A percentile compares a stretch with the other conserved stretches of the same genome.
Conservation (phyloP, 2,888 invertebrate species). For the Torymus tubicola region DNA sequence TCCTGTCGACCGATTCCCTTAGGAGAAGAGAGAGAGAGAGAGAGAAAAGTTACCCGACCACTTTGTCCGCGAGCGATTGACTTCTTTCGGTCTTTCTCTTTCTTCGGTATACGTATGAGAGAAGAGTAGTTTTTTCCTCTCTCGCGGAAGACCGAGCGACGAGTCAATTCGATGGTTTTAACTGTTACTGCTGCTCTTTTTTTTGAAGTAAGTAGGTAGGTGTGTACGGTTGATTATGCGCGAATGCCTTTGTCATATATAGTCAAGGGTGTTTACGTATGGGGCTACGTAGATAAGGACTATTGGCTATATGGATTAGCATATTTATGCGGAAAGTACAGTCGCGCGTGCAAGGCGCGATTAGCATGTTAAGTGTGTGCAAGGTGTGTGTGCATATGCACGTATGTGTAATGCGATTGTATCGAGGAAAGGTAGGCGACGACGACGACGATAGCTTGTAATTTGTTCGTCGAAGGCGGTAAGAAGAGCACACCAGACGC, state of each 20-base stretch:
- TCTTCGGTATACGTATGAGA: slow-evolving; percentile 1
- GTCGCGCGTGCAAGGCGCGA: background rate
- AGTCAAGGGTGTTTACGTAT: background rate
- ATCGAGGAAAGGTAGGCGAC: background rate
- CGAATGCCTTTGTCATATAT: too few species aligned
- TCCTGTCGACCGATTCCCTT: background rate
- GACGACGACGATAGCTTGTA: slow-evolving; percentile 15
- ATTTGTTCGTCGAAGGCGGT: slow-evolving; percentile 21
- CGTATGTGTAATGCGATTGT: background rate
- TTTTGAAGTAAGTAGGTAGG: background rate
- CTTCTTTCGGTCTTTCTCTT: slow-evolving; percentile 50
- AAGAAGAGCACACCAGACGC: too few species aligned
- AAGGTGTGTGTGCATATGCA: too few species aligned
- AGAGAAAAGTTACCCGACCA: slow-evolving; percentile 72
- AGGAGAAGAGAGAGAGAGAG: background rate
- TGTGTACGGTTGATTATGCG: background rate
- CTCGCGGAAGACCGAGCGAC: slow-evolving; percentile 11
- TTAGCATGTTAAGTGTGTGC: slow-evolving; percentile 31
- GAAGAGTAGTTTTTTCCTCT: background rate
- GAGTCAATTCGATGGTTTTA: slow-evolving; percentile 45
- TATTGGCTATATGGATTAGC: slow-evolving; percentile 8
- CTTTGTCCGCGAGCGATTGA: slow-evolving; percentile 67
- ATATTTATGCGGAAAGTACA: slow-evolving; percentile 25
- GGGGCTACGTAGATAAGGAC: slow-evolving; percentile 19
- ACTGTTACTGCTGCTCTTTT: background rate